These are phyloP conservation scores for Nymphalis urticae DNA, from an alignment of 2,888 invertebrate species.

Conservation along the genomic window DNA sequence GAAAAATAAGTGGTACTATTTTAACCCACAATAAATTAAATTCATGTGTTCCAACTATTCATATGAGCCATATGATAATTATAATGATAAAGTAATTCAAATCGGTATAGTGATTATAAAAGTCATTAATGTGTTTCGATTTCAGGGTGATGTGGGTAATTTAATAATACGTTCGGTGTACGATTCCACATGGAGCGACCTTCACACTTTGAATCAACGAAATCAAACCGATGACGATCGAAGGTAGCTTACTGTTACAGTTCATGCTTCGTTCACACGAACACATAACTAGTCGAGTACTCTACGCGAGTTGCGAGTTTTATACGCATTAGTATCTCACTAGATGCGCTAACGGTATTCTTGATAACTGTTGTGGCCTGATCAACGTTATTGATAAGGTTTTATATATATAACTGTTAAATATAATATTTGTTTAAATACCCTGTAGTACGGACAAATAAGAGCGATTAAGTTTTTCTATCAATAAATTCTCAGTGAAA, in stretches of 20 bases:
- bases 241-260: constrained; percentile 14
- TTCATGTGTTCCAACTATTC: no score
- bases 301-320: neutral
- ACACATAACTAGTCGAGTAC: neutral
- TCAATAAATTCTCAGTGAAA: no score
- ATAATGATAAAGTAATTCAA: no score
- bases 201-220: constrained; percentile 24
- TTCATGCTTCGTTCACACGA: constrained; percentile 9
- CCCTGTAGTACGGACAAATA: no score
- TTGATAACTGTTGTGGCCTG: constrained; percentile 6
- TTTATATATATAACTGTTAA: neutral
- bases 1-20: no score
- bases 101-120: neutral
- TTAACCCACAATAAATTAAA: no score
- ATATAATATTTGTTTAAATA: neutral
- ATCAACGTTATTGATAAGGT: neutral
- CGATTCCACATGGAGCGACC: constrained; percentile 13
- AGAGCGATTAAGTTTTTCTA: no score
- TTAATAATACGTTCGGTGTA: constrained; percentile 17
- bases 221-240: constrained; percentile 17
- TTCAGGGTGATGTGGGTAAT: constrained; percentile 8
- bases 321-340: neutral
- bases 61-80: no score
- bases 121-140: neutral
- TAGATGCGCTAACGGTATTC: constrained; percentile 4